Conservation (phyloP, 2,888 invertebrate species). For the Andrena minutula region DNA sequence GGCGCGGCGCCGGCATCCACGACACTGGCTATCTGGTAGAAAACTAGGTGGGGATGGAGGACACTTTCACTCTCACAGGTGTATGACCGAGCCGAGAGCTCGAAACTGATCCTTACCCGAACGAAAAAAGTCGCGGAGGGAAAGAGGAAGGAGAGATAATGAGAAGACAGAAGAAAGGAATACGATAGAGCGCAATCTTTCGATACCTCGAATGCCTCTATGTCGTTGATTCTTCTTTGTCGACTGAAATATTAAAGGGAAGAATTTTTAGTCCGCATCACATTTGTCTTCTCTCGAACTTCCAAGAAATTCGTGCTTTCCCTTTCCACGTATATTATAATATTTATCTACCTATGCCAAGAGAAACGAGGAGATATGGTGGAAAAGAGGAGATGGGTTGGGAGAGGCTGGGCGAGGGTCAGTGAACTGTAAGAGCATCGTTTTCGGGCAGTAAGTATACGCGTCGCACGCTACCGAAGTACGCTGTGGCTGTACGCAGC, state of each 20-base stretch:
- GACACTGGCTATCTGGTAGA: conserved; percentile 28
- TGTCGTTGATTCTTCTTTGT: too few relatives aligned
- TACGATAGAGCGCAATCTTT: not conserved
- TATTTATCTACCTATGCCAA: too few relatives aligned
- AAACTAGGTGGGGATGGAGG: conserved; percentile 67
- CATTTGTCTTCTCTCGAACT: too few relatives aligned
- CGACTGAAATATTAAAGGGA: too few relatives aligned
- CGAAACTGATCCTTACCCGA: conserved; percentile 58
- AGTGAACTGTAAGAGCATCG: conserved; percentile 77
- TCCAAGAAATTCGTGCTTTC: too few relatives aligned
- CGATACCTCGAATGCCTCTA: too few relatives aligned
- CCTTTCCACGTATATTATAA: too few relatives aligned
- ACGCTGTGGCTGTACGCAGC: conserved; percentile 61
- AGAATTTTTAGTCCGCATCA: too few relatives aligned
- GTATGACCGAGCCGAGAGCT: conserved; percentile 81
- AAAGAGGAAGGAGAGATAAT: not conserved
- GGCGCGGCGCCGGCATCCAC: conserved; percentile 17
- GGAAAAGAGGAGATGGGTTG: conserved; percentile 34
- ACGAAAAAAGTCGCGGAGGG: conserved; percentile 56
- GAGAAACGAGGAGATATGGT: conserved; percentile 5
- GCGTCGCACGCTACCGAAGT: conserved; percentile 79
- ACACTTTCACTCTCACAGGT: conserved; percentile 85
- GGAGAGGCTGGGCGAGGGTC: conserved; percentile 69
- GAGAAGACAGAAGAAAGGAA: not conserved
- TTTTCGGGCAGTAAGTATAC: conserved; percentile 70